Evolutionary conservation across 92 coral and sea anemone genomes (phyloP), one percentile per base, ranked within the genome.

Genomic region (Pocillopora meandrina): DNA sequence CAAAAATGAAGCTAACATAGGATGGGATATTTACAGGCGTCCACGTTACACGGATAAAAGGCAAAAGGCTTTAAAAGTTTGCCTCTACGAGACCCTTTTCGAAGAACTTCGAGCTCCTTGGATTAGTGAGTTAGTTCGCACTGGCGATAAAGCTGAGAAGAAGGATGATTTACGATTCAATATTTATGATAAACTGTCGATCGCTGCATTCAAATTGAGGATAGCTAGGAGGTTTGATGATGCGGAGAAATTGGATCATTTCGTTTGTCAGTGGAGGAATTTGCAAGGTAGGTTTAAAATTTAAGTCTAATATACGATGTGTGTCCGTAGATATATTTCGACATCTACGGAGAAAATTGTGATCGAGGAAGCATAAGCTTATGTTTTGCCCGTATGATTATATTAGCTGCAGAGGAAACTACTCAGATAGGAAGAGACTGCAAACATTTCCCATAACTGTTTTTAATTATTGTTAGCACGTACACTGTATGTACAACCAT

Each of bases 51-150:
- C 93, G 12, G 86, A 82, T 35, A 57, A 72, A 49, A 77, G 84
- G 76, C 83, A 85, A 20, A 61, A 71, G 68, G 87, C 86, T 57
- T 84, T 94, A 34, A 90, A 92, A 75, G 74, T 76, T 17, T 78
- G 92, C 74, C 74, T 89, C 57, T 92, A 87, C 60, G 95, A 90
- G 64, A 90, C 87, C 23, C 89, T 94, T 65, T 94, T 94, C 87
- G 88, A 75, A 18, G 88, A 78, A 67, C 92, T 94, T 5, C 88
- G 90, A 65, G 95, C 93, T 20, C 98, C 98, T 1, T 94, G 95
- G 95, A 84, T 80, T n/a, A 81, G 84, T n/a, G 77, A 84, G 77
- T 82, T 84, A 16, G 64, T 77, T 64, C 79, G 83, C 19, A 49
- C 80, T 49, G 72, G 31, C 23, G 17, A 62, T 18, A 74, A 47